Conservation (phyloP, 1,140 invertebrate genomes). For the Panagrolaimus sp. region DNA sequence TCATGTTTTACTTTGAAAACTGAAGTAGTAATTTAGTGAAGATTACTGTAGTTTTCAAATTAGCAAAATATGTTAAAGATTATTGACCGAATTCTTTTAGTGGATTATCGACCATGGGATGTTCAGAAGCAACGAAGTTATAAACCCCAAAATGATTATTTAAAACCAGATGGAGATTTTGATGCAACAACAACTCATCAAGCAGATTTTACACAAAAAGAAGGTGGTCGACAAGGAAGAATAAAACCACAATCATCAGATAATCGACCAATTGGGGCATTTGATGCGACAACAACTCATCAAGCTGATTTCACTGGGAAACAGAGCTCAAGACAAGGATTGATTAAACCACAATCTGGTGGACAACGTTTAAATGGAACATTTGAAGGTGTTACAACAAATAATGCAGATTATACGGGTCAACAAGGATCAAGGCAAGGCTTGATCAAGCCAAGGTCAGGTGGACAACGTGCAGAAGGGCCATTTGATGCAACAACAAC, state of each 20-base stretch:
- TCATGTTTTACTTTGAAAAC: no score
- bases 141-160: neutral
- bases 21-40: no score
- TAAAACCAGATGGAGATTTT: neutral
- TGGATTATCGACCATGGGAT: neutral
- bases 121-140: neutral
- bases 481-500: slow-evolving; percentile 4
- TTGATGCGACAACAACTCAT: neutral
- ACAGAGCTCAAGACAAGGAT: neutral
- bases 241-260: neutral
- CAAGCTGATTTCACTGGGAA: neutral
- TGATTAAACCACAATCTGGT: neutral
- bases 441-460: neutral
- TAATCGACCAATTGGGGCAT: neutral
- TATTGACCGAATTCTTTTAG: neutral
- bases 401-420: neutral
- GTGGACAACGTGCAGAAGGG: neutral
- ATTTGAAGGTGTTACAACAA: neutral
- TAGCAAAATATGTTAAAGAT: no score
- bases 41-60: no score
- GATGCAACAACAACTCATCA: neutral
- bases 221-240: neutral
- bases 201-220: neutral
- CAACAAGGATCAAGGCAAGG: neutral
- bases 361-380: neutral